Evolutionary conservation across 2,113 vertebrate genomes (phyloP).

Genomic region (Glaucidium brasilianum): DNA sequence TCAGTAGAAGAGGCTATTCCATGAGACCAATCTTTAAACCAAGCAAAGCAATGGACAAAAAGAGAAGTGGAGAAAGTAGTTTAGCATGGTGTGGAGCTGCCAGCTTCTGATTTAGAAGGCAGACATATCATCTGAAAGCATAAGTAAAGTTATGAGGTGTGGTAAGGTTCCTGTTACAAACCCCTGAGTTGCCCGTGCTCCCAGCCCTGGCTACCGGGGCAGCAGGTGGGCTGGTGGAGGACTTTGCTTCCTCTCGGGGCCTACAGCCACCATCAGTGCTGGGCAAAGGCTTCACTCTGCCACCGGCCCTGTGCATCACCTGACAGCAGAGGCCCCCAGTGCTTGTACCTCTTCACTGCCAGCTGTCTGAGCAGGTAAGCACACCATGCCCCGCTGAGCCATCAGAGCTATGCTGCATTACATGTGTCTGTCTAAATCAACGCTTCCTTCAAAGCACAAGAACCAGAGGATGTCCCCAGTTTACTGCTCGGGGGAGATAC

Average conservation of each 20-base stretch:
- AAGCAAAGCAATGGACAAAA: neutral
- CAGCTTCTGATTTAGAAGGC: neutral
- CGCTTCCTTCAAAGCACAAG: neutral
- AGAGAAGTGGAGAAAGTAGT: neutral
- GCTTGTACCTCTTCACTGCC: neutral
- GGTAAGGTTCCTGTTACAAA: neutral
- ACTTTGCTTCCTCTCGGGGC: accelerated
- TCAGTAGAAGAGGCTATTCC: neutral
- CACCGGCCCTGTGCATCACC: neutral
- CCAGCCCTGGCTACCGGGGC: neutral
- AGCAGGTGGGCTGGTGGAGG: neutral
- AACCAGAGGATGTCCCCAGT: neutral
- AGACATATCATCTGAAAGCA: neutral
- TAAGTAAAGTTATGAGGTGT: neutral
- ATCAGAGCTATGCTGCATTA: neutral
- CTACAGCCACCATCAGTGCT: neutral
- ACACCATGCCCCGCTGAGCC: accelerated
- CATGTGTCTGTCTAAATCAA: neutral
- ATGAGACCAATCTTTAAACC: neutral
- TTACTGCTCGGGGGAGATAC: neutral
- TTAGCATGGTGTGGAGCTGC: neutral
- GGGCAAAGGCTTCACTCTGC: neutral
- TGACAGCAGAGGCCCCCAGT: neutral
- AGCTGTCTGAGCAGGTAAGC: neutral
- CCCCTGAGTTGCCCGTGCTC: neutral